Base-by-base conservation (phyloP, 2,797 vertebrate species). In the Clarias platycephalus region DNA sequence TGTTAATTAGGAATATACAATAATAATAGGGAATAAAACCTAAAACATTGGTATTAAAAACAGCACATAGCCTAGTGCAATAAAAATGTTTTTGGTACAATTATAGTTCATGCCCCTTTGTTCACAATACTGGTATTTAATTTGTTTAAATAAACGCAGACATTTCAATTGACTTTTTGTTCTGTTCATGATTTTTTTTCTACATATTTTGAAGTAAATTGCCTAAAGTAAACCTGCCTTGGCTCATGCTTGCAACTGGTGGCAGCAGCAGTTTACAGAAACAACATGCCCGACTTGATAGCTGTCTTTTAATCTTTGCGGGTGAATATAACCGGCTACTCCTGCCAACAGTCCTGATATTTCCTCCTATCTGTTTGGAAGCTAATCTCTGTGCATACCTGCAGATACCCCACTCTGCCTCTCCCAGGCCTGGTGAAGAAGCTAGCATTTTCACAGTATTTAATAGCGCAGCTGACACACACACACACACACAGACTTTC, bases 311-410 rank as follows among this genome's bases (percentile, higher is more conserved):
- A 31, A 57, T 76, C 53, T 31, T 8, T 57, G 53, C 26, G 0
- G 26, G 16, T 31, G 18, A 60, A 20, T 77, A 15, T 58, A 77
- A 13, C 74, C 2, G 28, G 9, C 20, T 60, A 37, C 7, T 58
- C 9, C 37, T 34, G 28, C 57, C 4, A 62, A 24, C 31, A 62
- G 12, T 78, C 49, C 28, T 31, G 8, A 31, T 24, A 37, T 40
- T 60, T 60, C 28, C 16, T 31, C 20, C 31, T 37, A 24, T 60
- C 31, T 24, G 75, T 79, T n/a, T 44, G 12, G 6, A 79, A 37
- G 49, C 83, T 85, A 86, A 87, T 89, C 82, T 84, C 55, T 84
- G 83, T 64, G 57, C 7, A 40, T 26, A 58, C 63, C 49, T 79
- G 66, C 34, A 68, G 85, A 63, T 63, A 44, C 24, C 28, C 6